These are phyloP conservation scores for Mylabris phalerata DNA, from an alignment of 1,140 invertebrate species.

Conservation along the genomic window DNA sequence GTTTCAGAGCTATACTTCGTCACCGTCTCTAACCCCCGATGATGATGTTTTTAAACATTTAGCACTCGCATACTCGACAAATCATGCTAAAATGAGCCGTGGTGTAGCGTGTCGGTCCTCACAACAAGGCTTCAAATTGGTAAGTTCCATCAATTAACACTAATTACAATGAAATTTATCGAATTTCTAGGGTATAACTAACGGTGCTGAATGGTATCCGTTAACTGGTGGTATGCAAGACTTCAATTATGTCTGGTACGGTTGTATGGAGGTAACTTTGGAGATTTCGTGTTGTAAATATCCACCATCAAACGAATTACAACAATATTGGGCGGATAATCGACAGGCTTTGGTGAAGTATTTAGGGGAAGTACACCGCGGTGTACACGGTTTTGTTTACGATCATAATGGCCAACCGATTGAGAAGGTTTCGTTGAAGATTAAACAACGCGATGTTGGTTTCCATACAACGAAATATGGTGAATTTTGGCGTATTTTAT, in stretches of 20 bases:
- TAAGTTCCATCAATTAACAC: slow-evolving; percentile 10
- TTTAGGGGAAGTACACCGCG: slow-evolving; percentile 81
- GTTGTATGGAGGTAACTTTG: slow-evolving; percentile 96
- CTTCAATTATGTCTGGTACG: slow-evolving; percentile 96
- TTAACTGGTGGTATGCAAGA: slow-evolving; percentile 91
- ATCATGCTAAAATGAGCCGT: slow-evolving; percentile 78
- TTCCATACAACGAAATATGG: slow-evolving; percentile 86
- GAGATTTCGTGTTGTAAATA: slow-evolving; percentile 97
- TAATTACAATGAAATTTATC: not conserved
- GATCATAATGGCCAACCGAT: slow-evolving; percentile 77
- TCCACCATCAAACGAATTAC: slow-evolving; percentile 75
- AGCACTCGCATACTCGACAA: slow-evolving; percentile 80
- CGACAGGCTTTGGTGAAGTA: slow-evolving; percentile 79
- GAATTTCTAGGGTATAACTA: slow-evolving; percentile 70
- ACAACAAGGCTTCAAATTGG: slow-evolving; percentile 61
- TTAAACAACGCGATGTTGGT: slow-evolving; percentile 79
- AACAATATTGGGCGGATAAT: slow-evolving; percentile 94
- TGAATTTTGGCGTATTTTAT: slow-evolving; percentile 86
- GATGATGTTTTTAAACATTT: slow-evolving; percentile 91
- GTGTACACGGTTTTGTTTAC: slow-evolving; percentile 74
- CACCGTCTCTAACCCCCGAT: slow-evolving; percentile 81
- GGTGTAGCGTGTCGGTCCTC: slow-evolving; percentile 73
- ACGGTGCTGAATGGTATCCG: slow-evolving; percentile 89
- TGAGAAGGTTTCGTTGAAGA: slow-evolving; percentile 72
- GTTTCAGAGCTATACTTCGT: slow-evolving; percentile 69